phyloP scores from a whole-genome alignment of 53 echinoderm and acorn worm species.

The Paracentrotus lividus region DNA sequence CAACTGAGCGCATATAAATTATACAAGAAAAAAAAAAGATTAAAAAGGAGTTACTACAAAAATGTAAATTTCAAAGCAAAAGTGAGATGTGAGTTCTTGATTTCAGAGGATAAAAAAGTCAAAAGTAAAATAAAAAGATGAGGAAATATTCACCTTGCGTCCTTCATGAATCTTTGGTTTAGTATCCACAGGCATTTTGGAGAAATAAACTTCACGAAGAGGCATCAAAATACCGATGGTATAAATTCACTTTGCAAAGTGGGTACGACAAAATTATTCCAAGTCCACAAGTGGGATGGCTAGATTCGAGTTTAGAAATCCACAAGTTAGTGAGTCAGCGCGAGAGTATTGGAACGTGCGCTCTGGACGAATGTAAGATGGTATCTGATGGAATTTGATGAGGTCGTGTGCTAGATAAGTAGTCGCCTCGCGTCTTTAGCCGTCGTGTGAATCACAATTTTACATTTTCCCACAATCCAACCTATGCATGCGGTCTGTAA shows the following conservation, averaged over 20 bases:
- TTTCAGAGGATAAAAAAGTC: too few species aligned
- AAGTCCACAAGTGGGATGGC: slow-evolving; percentile 13
- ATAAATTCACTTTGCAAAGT: not conserved
- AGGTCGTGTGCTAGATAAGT: slow-evolving; percentile 69
- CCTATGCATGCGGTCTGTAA: slow-evolving; percentile 62
- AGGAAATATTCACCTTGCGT: slow-evolving; percentile 82
- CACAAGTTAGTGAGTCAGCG: slow-evolving; percentile 57
- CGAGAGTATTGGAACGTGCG: slow-evolving; percentile 49
- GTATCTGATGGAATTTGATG: slow-evolving; percentile 64
- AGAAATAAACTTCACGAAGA: slow-evolving; percentile 68
- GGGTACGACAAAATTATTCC: not conserved
- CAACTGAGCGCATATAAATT: too few species aligned
- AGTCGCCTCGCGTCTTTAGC: slow-evolving; percentile 25
- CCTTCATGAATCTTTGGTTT: slow-evolving; percentile 90
- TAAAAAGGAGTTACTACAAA: too few species aligned
- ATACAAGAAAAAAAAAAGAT: too few species aligned
- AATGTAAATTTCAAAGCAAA: too few species aligned
- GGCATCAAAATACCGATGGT: slow-evolving; percentile 61
- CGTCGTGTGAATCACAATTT: slow-evolving; percentile 68
- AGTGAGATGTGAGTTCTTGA: too few species aligned
- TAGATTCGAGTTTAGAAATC: slow-evolving; percentile 67
- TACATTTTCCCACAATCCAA: slow-evolving; percentile 66
- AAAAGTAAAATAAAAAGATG: not conserved
- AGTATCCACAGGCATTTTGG: slow-evolving; percentile 89
- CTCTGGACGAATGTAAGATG: not conserved